Conservation (phyloP, 1,140 invertebrate species). For the Brachionus manjavacas region DNA sequence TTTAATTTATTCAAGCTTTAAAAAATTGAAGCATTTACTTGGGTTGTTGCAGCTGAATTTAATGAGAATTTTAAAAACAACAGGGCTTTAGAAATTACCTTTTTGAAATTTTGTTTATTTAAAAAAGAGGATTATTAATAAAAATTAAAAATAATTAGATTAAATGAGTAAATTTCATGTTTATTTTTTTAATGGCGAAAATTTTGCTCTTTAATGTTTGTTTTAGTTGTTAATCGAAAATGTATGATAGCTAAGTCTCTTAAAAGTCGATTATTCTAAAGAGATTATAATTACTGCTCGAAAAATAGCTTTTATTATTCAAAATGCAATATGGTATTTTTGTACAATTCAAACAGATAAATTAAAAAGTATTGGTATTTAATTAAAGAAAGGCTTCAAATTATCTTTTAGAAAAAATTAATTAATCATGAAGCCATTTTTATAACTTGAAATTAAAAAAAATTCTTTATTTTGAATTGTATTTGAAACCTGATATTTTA, state of each 20-base stretch:
- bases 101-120: not conserved
- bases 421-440: too few relatives aligned
- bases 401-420: too few relatives aligned
- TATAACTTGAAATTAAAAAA: too few relatives aligned
- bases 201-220: not conserved
- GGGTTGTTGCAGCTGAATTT: not conserved
- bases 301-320: too few relatives aligned
- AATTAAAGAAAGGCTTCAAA: too few relatives aligned
- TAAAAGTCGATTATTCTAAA: not conserved
- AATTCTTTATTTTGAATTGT: too few relatives aligned
- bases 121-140: not conserved
- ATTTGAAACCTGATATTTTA: too few relatives aligned
- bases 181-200: not conserved
- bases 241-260: not conserved
- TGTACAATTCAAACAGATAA: too few relatives aligned
- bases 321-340: too few relatives aligned
- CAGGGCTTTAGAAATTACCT: not conserved
- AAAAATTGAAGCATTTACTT: not conserved
- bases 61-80: not conserved
- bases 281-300: not conserved
- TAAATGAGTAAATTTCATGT: not conserved
- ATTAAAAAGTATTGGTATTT: too few relatives aligned
- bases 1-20: not conserved
- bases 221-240: not conserved
- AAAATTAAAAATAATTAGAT: slow-evolving; percentile 7